Evolutionary conservation across 2,797 vertebrate species (phyloP).

Genomic region (Pelochelys cantorii): DNA sequence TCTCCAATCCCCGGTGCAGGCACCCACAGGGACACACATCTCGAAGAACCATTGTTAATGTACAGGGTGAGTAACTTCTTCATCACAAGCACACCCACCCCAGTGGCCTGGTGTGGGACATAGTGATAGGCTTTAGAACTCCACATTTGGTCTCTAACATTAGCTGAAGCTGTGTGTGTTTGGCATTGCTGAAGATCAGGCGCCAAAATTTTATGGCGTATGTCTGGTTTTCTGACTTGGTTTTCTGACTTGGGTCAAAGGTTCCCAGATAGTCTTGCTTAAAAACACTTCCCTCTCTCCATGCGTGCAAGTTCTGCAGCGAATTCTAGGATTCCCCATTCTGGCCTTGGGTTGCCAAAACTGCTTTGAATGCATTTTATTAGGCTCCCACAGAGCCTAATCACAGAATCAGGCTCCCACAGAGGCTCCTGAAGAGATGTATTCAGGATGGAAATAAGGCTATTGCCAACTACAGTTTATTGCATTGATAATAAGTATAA

Average conservation of each 20-base stretch:
- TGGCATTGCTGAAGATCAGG: not conserved
- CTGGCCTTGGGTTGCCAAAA: not conserved
- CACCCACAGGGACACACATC: too few relatives aligned
- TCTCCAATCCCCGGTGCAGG: too few relatives aligned
- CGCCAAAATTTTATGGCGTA: not conserved
- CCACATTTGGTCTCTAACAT: not conserved
- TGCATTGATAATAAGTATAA: not conserved
- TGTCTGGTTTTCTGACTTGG: not conserved
- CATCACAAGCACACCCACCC: not conserved
- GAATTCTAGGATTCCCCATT: not conserved
- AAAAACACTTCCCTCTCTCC: not conserved
- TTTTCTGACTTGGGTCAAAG: not conserved
- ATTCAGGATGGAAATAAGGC: not conserved
- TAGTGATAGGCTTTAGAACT: constrained; percentile 31
- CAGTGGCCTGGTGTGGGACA: not conserved
- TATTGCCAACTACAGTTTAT: not conserved
- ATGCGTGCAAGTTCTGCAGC: not conserved
- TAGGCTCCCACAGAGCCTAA: too few relatives aligned
- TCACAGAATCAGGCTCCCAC: not conserved
- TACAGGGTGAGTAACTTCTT: too few relatives aligned
- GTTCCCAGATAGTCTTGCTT: not conserved
- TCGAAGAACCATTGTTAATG: too few relatives aligned
- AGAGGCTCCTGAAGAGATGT: accelerated
- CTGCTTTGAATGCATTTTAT: not conserved
- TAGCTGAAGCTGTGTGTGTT: accelerated